Conservation (phyloP, 92 coral and sea anemone genomes). For the Porites evermanni region DNA sequence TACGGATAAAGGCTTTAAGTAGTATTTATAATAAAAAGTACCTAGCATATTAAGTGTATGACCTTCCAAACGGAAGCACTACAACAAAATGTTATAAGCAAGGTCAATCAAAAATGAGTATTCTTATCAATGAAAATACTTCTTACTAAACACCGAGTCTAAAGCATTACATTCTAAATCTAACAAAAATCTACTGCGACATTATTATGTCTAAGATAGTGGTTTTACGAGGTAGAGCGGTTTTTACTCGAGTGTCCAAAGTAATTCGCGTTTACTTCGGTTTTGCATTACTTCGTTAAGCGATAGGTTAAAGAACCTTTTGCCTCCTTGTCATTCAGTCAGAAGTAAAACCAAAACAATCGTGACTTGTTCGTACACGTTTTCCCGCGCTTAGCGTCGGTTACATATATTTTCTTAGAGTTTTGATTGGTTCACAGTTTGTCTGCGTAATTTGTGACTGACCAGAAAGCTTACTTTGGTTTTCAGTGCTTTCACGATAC, state of each 20-base stretch:
- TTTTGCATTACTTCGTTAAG: background rate
- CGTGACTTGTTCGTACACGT: too few species aligned
- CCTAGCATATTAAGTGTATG: background rate
- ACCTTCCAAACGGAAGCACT: background rate
- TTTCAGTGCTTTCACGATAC: background rate
- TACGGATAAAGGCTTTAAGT: background rate
- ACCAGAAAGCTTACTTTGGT: background rate
- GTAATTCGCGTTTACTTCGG: conserved; percentile 4
- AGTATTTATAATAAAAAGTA: too few species aligned
- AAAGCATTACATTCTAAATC: background rate
- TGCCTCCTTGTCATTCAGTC: conserved; percentile 1
- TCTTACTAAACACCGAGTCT: background rate
- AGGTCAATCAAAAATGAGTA: background rate
- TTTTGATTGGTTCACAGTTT: background rate
- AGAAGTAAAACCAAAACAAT: background rate
- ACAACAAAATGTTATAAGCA: too few species aligned
- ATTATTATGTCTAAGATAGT: too few species aligned
- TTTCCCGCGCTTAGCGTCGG: too few species aligned
- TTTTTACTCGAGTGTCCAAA: too few species aligned
- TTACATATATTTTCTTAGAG: too few species aligned
- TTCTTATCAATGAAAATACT: background rate
- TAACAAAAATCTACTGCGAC: background rate
- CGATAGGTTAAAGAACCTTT: background rate
- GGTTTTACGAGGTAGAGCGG: too few species aligned
- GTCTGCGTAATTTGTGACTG: background rate